Evolutionary conservation across 2,797 vertebrate genomes (phyloP).

Genomic region (Falco cherrug): DNA sequence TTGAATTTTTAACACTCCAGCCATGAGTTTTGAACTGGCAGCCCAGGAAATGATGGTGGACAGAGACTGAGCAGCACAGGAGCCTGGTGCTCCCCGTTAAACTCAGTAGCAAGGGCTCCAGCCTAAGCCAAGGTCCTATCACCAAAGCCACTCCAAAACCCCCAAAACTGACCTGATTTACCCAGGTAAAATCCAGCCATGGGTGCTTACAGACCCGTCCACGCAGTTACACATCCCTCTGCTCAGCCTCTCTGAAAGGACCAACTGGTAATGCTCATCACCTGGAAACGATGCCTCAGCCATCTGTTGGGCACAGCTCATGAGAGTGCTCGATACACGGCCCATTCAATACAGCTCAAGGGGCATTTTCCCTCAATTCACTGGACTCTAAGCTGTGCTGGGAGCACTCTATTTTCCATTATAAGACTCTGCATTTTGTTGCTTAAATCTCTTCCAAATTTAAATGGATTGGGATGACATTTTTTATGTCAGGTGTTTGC

Average conservation of each 20-base stretch:
- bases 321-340: rapidly evolving
- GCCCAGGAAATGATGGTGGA: background rate
- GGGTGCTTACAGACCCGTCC: background rate
- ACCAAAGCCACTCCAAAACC: background rate
- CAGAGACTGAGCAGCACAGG: background rate
- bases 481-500: background rate
- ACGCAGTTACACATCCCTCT: background rate
- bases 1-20: background rate
- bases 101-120: background rate
- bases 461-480: background rate
- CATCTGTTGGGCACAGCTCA: background rate
- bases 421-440: background rate
- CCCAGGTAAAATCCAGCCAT: background rate
- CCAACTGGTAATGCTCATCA: background rate
- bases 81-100: rapidly evolving
- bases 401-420: background rate
- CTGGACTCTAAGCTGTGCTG: background rate
- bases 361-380: background rate
- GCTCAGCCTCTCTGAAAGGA: background rate
- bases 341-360: background rate
- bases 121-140: background rate
- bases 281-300: rapidly evolving
- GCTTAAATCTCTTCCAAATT: background rate
- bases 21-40: background rate
- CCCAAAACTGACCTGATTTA: background rate